phyloP scores from a whole-genome alignment of 2,113 vertebrate genomes.

The Fukomys damarensis region DNA sequence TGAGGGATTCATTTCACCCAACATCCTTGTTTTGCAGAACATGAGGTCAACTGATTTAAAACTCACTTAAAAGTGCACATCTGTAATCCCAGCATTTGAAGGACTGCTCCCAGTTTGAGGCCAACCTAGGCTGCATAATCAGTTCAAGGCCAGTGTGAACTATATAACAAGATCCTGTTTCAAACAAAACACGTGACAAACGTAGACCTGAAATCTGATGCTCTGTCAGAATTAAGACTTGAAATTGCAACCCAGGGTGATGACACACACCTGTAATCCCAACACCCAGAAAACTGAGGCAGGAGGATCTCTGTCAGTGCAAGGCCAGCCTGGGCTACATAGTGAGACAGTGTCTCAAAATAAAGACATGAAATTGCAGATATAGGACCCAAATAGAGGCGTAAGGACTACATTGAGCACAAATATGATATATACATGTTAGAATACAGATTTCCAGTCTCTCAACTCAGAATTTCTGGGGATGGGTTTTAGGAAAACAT shows the following conservation, averaged over 20 bases:
- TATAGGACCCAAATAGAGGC: neutral
- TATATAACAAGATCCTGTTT: neutral
- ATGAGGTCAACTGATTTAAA: neutral
- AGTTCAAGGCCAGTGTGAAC: neutral
- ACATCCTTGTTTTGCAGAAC: neutral
- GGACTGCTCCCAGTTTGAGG: neutral
- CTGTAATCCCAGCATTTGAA: neutral
- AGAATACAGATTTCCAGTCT: constrained; percentile 19
- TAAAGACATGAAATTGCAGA: neutral
- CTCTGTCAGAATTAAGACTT: neutral
- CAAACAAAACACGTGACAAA: neutral
- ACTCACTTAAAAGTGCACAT: neutral
- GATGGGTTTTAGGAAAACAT: neutral
- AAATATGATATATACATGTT: neutral
- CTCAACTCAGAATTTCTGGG: neutral
- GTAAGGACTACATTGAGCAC: neutral
- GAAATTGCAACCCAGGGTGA: neutral
- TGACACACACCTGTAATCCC: no score
- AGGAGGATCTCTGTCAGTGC: no score
- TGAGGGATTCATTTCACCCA: neutral
- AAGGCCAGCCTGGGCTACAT: neutral
- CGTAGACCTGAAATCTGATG: neutral
- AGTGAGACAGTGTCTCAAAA: neutral
- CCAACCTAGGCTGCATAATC: neutral
- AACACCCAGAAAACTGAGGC: no score